These are phyloP conservation scores for Acanthacorydalis orientalis DNA, from an alignment of 2,888 invertebrate genomes.

Conservation along the genomic window DNA sequence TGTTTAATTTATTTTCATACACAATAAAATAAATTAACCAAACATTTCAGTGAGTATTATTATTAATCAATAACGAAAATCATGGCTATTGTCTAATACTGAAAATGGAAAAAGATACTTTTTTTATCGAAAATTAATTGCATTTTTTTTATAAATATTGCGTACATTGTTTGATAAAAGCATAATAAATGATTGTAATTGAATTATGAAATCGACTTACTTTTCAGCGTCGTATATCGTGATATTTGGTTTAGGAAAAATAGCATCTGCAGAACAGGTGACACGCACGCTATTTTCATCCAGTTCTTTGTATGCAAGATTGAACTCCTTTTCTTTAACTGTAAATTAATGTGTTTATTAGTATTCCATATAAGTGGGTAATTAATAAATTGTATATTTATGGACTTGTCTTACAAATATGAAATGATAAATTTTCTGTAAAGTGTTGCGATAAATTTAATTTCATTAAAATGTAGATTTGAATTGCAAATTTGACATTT, in stretches of 20 bases:
- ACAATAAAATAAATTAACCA: too few species aligned
- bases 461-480: too few species aligned
- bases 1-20: too few species aligned
- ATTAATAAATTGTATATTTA: background rate
- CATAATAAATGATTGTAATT: background rate
- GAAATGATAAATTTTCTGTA: too few species aligned
- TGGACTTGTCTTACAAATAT: background rate
- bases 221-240: constrained; percentile 15
- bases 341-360: background rate
- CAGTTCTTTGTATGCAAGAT: background rate
- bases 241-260: constrained; percentile 35
- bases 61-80: too few species aligned
- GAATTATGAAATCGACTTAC: constrained; percentile 18
- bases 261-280: constrained; percentile 37
- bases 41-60: too few species aligned
- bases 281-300: constrained; percentile 24
- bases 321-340: constrained; percentile 4
- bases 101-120: background rate
- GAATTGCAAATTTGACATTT: too few species aligned
- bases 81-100: background rate
- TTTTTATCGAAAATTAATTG: too few species aligned
- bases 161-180: background rate
- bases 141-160: too few species aligned
- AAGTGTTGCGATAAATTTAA: too few species aligned
- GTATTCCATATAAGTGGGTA: background rate